A percentile compares a stretch with the other conserved stretches of the same genome.
These are phyloP conservation scores for Daboia siamensis DNA, from an alignment of 2,113 vertebrate species.

Conservation along the genomic window DNA sequence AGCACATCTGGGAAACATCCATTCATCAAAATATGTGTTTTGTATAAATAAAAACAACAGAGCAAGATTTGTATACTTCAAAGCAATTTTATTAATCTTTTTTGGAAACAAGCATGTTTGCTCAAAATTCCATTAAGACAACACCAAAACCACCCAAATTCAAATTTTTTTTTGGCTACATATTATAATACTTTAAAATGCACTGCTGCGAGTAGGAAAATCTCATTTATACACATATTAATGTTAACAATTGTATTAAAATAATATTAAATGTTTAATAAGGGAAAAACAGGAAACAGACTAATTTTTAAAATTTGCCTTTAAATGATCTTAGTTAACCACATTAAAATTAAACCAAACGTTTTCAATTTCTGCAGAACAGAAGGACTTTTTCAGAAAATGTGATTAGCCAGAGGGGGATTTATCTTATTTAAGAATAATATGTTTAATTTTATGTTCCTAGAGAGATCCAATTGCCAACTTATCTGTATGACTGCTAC, in stretches of 20 bases:
- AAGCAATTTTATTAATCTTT: not conserved
- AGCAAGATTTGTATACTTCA: not conserved
- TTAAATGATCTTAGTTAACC: not conserved
- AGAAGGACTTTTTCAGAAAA: not conserved
- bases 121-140: not conserved
- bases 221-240: not conserved
- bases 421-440: not conserved
- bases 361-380: not conserved
- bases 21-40: not conserved
- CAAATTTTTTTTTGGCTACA: not conserved
- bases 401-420: not conserved
- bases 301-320: not conserved
- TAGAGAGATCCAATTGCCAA: not conserved
- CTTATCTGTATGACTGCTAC: not conserved
- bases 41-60: not conserved
- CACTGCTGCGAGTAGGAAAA: not conserved
- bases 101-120: not conserved
- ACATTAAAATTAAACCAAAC: too few species aligned
- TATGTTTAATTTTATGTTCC: not conserved
- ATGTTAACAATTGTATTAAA: not conserved
- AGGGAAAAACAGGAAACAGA: not conserved
- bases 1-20: not conserved
- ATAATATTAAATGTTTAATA: not conserved
- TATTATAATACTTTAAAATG: not conserved
- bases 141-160: not conserved